These are phyloP conservation scores for Megalopta genalis DNA, from an alignment of 1,140 invertebrate genomes.

Conservation along the genomic window DNA sequence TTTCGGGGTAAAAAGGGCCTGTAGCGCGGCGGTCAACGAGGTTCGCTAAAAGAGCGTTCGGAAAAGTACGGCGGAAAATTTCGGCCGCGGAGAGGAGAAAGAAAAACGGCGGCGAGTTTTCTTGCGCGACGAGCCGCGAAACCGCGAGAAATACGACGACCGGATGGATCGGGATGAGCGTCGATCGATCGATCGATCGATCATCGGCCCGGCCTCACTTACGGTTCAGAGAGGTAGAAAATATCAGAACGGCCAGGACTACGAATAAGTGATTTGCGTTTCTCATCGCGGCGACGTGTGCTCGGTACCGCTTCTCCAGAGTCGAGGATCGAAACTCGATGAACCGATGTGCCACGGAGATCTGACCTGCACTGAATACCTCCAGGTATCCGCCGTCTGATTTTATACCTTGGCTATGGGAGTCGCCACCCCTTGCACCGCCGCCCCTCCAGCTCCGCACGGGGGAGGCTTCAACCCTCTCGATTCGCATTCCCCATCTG, in stretches of 20 bases:
- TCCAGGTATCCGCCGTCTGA: constrained; percentile 55
- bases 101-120: not conserved
- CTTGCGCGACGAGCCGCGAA: not conserved
- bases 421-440: constrained; percentile 41
- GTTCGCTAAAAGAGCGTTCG: too few relatives aligned
- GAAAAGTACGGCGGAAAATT: not conserved
- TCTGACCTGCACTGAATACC: constrained; percentile 61
- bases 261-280: constrained; percentile 45
- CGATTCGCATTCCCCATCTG: constrained; percentile 14
- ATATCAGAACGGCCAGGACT: constrained; percentile 60
- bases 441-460: too few relatives aligned
- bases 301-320: not conserved
- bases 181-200: too few relatives aligned
- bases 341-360: constrained; percentile 43
- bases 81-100: too few relatives aligned
- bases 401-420: constrained; percentile 67
- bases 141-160: not conserved
- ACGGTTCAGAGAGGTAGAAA: constrained; percentile 63
- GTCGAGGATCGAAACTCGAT: constrained; percentile 26
- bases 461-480: constrained; percentile 50
- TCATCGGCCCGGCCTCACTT: constrained; percentile 42
- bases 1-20: too few relatives aligned
- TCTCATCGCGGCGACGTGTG: constrained; percentile 45
- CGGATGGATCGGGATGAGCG: not conserved
- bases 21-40: too few relatives aligned